Percentiles rank a stretch among this genome's conserved stretches.
These are phyloP conservation scores for Microcebus jonahi DNA, from an alignment of 2,113 vertebrate species.

Conservation along the genomic window DNA sequence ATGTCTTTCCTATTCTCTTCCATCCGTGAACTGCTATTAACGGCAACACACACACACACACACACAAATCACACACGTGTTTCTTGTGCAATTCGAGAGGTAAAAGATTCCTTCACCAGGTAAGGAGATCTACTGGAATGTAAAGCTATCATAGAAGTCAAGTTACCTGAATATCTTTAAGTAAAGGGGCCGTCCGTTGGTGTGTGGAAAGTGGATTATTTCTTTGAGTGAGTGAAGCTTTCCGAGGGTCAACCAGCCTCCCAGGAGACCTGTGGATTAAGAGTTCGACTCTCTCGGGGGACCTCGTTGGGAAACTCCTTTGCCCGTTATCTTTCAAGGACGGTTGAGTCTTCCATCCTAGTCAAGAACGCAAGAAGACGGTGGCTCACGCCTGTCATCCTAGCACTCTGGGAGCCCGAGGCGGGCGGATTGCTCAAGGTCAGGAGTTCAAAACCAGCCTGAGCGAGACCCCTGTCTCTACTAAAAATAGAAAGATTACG, in stretches of 20 bases:
- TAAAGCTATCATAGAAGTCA: neutral
- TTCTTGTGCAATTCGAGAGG: neutral
- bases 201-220: neutral
- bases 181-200: neutral
- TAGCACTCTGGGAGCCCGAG: too few species aligned
- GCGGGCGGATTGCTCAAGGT: too few species aligned
- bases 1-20: neutral
- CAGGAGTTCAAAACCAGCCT: too few species aligned
- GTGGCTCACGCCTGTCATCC: too few species aligned
- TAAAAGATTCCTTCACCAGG: neutral
- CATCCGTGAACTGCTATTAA: neutral
- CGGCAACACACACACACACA: constrained; percentile 7
- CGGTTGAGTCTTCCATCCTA: neutral
- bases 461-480: too few species aligned
- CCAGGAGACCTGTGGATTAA: neutral
- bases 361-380: neutral
- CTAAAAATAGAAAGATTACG: too few species aligned
- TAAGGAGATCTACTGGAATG: neutral
- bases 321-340: neutral
- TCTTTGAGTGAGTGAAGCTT: neutral
- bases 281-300: neutral
- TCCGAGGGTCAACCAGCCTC: neutral
- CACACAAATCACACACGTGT: neutral
- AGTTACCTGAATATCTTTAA: neutral
- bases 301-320: neutral